These are phyloP conservation scores for Apistogramma diplotaenia DNA, from an alignment of 2,113 vertebrate genomes.

Conservation along the genomic window DNA sequence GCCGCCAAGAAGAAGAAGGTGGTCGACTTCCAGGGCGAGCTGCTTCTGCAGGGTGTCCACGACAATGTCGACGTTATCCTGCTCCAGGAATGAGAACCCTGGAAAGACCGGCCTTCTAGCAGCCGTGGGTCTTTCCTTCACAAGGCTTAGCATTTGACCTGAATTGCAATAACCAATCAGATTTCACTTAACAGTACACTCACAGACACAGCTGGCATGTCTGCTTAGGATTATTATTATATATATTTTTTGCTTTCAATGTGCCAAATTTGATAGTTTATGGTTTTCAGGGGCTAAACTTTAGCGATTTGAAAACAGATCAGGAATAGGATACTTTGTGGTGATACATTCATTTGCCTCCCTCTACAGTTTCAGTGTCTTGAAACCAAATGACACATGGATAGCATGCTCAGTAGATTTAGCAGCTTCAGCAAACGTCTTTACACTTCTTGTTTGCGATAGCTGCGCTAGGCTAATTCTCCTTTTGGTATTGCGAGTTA, in stretches of 20 bases:
- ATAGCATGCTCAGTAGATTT: not conserved
- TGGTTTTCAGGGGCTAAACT: not conserved
- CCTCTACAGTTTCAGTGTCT: not conserved
- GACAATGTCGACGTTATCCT: conserved; percentile 89
- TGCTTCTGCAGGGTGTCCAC: conserved; percentile 94
- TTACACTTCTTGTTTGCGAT: not conserved
- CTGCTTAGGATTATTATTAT: not conserved
- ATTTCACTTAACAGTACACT: not conserved
- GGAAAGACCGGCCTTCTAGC: not conserved
- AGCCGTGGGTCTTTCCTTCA: not conserved
- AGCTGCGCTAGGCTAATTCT: not conserved
- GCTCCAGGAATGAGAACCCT: conserved; percentile 77
- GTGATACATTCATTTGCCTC: conserved; percentile 16
- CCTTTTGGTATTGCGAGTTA: not conserved
- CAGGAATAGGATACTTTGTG: conserved; percentile 50
- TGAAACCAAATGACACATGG: not conserved
- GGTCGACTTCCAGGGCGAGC: conserved; percentile 82
- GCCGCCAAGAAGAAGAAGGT: conserved; percentile 90
- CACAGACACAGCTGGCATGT: not conserved
- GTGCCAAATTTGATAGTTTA: conserved; percentile 13
- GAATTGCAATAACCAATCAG: not conserved
- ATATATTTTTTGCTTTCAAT: not conserved
- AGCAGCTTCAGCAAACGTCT: not conserved
- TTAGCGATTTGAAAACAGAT: conserved; percentile 33
- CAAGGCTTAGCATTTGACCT: conserved; percentile 19